These are phyloP conservation scores for human (Homo sapiens) DNA, from an alignment of 2,113 vertebrate species.

Conservation along the genomic window GRCh38 chr4:95976501-95977000, in stretches of 20 bases:
- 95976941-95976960: not conserved
- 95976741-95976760: not conserved
- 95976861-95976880: not conserved
- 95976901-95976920: not conserved
- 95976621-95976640: not conserved
- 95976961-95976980: not conserved
- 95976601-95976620: constrained; percentile 24
- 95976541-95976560: constrained; percentile 56
- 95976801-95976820: not conserved
- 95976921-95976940: not conserved
- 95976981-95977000: not conserved
- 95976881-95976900: not conserved
- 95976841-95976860: not conserved
- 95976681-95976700: not conserved
- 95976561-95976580: not conserved
- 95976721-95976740: too few species aligned
- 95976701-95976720: not conserved
- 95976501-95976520: constrained; percentile 29
- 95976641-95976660: not conserved
- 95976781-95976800: not conserved
- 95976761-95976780: not conserved
- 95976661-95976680: not conserved
- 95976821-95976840: not conserved
- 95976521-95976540: constrained; percentile 48
- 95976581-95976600: not conserved